phyloP scores from a whole-genome alignment of 1,140 invertebrate species.

The Chymomyza costata region DNA sequence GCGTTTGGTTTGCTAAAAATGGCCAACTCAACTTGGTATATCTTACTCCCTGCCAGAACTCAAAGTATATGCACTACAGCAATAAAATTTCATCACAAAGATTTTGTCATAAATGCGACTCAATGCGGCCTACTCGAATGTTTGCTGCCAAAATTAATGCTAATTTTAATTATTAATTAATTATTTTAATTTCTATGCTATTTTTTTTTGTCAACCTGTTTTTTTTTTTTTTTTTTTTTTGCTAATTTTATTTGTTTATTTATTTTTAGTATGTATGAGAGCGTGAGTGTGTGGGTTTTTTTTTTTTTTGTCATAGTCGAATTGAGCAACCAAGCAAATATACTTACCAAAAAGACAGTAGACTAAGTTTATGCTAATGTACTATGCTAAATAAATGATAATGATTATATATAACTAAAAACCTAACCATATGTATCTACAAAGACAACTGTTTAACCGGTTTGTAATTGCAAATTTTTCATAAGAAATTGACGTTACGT shows the following conservation, averaged over 20 bases:
- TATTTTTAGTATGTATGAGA: conserved; percentile 28
- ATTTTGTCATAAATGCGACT: too few species aligned
- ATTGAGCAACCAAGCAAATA: conserved; percentile 39
- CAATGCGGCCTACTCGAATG: too few species aligned
- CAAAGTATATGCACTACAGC: background rate
- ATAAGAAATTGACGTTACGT: too few species aligned
- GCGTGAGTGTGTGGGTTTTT: too few species aligned
- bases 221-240: conserved; percentile 12
- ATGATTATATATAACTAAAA: background rate
- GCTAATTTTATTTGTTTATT: conserved; percentile 44
- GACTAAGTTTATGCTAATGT: conserved; percentile 39
- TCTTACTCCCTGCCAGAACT: too few species aligned
- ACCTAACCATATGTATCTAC: conserved; percentile 9
- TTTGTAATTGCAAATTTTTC: too few species aligned
- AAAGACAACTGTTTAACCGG: conserved; percentile 25
- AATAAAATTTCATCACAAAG: background rate
- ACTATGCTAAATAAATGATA: too few species aligned
- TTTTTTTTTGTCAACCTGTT: conserved; percentile 18
- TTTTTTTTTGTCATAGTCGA: conserved; percentile 19
- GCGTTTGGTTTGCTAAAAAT: conserved; percentile 57
- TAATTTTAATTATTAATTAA: conserved; percentile 14
- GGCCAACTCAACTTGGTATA: too few species aligned
- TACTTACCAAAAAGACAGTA: conserved; percentile 69
- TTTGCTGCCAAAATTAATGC: background rate
- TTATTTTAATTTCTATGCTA: conserved; percentile 9